Conservation (phyloP, 2,888 invertebrate genomes). For the Ligdia adustata region DNA sequence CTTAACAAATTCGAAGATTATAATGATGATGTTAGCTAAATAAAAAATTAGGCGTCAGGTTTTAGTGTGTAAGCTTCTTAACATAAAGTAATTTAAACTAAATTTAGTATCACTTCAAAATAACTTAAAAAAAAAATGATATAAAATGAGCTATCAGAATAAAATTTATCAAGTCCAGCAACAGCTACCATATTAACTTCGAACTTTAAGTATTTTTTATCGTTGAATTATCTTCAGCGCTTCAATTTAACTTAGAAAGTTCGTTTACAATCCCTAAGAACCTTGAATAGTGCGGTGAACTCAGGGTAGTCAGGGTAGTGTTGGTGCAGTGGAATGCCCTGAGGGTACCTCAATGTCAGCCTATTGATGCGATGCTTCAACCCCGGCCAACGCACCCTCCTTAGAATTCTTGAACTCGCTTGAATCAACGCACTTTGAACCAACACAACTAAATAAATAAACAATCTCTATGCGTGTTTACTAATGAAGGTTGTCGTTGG, state of each 20-base stretch:
- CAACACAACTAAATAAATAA: constrained; percentile 60
- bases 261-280: constrained; percentile 31
- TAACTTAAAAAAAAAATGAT: too few species aligned
- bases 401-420: constrained; percentile 16
- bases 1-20: too few species aligned
- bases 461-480: constrained; percentile 43
- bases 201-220: constrained; percentile 20
- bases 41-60: too few species aligned
- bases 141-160: constrained; percentile 9
- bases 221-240: constrained; percentile 19
- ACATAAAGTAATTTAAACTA: too few species aligned
- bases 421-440: constrained; percentile 46
- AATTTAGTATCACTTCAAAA: too few species aligned
- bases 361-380: constrained; percentile 54
- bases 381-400: constrained; percentile 47
- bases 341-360: constrained; percentile 78
- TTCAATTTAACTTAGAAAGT: constrained; percentile 29
- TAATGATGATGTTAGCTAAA: too few species aligned
- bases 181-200: constrained; percentile 12
- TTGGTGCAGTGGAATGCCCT: constrained; percentile 77
- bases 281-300: constrained; percentile 48
- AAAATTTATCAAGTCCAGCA: constrained; percentile 10
- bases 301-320: constrained; percentile 1
- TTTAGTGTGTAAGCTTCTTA: too few species aligned
- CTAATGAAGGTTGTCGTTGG: constrained; percentile 20